phyloP scores from a whole-genome alignment of 2,113 vertebrate genomes.

The Tachycineta bicolor region DNA sequence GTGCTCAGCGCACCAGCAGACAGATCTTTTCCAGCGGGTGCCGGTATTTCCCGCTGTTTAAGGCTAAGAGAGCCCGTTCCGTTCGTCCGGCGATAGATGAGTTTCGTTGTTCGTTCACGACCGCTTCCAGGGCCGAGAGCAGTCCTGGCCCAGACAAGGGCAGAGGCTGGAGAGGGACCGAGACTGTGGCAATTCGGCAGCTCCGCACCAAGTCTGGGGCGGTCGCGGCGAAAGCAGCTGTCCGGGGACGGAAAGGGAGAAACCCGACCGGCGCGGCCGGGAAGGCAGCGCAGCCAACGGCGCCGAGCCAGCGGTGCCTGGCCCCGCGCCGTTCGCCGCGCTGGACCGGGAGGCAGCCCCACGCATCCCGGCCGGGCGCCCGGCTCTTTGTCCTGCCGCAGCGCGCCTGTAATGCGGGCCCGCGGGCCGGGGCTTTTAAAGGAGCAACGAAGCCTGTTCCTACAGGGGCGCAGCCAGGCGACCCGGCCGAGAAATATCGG shows the following conservation, averaged over 20 bases:
- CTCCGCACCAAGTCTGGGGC: background rate
- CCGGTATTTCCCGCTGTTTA: background rate
- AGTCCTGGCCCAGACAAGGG: background rate
- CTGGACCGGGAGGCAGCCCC: background rate
- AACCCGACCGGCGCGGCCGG: rapidly evolving
- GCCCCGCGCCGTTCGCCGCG: background rate
- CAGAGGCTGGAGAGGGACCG: background rate
- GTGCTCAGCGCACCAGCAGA: background rate
- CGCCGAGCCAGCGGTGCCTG: background rate
- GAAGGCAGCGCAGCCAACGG: background rate
- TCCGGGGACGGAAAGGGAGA: background rate
- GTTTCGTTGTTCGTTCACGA: background rate
- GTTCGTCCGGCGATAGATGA: background rate
- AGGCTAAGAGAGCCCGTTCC: background rate
- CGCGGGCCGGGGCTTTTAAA: background rate
- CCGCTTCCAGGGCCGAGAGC: background rate
- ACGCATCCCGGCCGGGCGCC: background rate
- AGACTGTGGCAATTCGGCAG: background rate
- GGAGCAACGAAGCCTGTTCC: background rate
- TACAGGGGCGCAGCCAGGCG: background rate
- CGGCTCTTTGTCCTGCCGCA: background rate
- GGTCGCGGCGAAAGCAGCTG: background rate
- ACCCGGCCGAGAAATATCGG: background rate
- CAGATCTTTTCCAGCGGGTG: background rate
- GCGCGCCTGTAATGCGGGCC: background rate